A percentile compares a stretch with the other conserved stretches of the same genome.
Conservation (phyloP, 64 coral and sea anemone genomes). For the Montipora sp. region DNA sequence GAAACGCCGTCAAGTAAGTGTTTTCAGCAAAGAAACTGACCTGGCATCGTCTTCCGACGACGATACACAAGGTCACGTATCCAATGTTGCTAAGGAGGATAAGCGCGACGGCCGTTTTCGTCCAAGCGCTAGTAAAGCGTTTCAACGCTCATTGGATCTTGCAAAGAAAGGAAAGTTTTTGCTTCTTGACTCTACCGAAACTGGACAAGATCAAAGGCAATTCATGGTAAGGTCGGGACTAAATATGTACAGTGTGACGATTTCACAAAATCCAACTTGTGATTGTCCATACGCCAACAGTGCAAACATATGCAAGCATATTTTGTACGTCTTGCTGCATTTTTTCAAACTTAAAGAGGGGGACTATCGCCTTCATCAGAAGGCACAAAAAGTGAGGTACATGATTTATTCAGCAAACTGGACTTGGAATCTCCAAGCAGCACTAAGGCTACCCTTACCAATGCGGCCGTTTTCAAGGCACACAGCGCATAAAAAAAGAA, state of each 20-base stretch:
- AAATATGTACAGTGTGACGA: conserved; percentile 9
- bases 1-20: not conserved
- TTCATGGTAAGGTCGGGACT: conserved; percentile 32
- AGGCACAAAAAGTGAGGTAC: conserved; percentile 37
- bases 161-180: conserved; percentile 16
- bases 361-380: conserved; percentile 19
- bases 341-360: conserved; percentile 15
- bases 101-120: conserved; percentile 15
- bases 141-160: conserved; percentile 14
- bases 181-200: conserved; percentile 10
- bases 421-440: conserved; percentile 1
- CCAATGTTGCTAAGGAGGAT: not conserved
- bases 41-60: not conserved
- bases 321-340: not conserved
- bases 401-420: not conserved
- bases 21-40: conserved; percentile 13
- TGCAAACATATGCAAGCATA: conserved; percentile 27
- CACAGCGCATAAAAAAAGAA: conserved; percentile 1
- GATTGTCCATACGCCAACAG: conserved; percentile 40
- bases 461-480: not conserved
- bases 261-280: conserved; percentile 32
- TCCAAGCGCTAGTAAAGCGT: conserved; percentile 20
- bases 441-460: not conserved
- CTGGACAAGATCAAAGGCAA: not conserved
- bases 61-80: not conserved